Conservation (phyloP, 2,113 vertebrate species). For the Lota lota region DNA sequence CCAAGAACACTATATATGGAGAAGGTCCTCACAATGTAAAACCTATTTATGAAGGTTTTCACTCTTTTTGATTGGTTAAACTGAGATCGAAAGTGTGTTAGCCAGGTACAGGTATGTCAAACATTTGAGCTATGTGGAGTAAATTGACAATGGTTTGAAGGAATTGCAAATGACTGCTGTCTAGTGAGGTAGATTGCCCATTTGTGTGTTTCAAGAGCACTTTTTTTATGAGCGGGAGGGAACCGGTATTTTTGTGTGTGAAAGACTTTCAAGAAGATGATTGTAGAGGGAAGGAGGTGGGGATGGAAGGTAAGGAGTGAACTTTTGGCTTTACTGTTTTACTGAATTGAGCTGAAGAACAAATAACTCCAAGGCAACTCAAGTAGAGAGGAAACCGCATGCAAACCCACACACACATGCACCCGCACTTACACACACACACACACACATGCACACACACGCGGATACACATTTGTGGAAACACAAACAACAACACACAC, state of each 20-base stretch:
- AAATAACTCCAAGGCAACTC: conserved; percentile 31
- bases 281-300: neutral
- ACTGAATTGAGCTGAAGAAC: conserved; percentile 32
- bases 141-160: neutral
- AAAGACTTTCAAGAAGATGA: neutral
- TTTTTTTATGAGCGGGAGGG: conserved; percentile 2
- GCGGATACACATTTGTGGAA: neutral
- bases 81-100: neutral
- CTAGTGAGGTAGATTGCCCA: conserved; percentile 2
- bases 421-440: conserved; percentile 11
- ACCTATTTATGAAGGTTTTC: conserved; percentile 15
- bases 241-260: neutral
- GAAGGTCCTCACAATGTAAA: conserved; percentile 19
- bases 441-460: conserved; percentile 10
- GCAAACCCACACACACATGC: neutral
- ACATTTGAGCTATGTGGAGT: neutral
- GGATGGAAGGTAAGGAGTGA: conserved; percentile 16
- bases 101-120: neutral
- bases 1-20: conserved; percentile 15
- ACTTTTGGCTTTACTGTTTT: conserved; percentile 24
- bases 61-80: conserved; percentile 9
- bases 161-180: conserved; percentile 14
- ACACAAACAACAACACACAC: neutral
- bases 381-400: neutral
- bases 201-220: conserved; percentile 8